These are phyloP conservation scores for Theonella swinhoei DNA, from an alignment of 37 sponge, comb jelly and placozoan genomes.

Conservation along the genomic window DNA sequence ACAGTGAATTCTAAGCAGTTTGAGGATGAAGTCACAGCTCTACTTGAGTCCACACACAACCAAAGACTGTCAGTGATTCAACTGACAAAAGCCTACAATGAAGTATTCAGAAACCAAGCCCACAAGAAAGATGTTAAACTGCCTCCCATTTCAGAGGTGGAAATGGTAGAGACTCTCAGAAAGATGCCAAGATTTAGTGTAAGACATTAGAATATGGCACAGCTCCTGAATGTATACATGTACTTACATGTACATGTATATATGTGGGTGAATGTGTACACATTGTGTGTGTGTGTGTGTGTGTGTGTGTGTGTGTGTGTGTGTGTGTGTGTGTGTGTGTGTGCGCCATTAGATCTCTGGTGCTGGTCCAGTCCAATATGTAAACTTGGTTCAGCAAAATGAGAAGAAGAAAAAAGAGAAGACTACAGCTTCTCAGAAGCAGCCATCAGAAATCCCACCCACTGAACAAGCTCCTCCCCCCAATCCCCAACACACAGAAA, in stretches of 20 bases:
- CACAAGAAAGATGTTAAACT: background rate
- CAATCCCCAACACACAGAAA: background rate
- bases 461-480: too few relatives aligned
- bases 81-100: constrained; percentile 43
- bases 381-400: background rate
- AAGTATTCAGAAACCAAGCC: constrained; percentile 5
- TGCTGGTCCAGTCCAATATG: background rate
- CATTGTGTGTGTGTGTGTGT: too few relatives aligned
- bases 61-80: constrained; percentile 11
- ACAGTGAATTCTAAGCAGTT: background rate
- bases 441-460: background rate
- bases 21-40: constrained; percentile 37
- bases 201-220: background rate
- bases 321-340: too few relatives aligned
- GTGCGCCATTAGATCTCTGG: too few relatives aligned
- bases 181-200: constrained; percentile 51
- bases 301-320: too few relatives aligned
- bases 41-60: constrained; percentile 9
- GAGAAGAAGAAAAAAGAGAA: background rate
- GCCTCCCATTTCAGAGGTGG: background rate
- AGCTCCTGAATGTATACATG: background rate
- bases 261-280: too few relatives aligned
- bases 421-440: background rate
- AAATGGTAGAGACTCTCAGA: constrained; percentile 21
- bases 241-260: too few relatives aligned